Percentiles rank a stretch among this genome's conserved stretches.
phyloP scores from a whole-genome alignment of 2,113 vertebrate genomes.

The Lepus europaeus region DNA sequence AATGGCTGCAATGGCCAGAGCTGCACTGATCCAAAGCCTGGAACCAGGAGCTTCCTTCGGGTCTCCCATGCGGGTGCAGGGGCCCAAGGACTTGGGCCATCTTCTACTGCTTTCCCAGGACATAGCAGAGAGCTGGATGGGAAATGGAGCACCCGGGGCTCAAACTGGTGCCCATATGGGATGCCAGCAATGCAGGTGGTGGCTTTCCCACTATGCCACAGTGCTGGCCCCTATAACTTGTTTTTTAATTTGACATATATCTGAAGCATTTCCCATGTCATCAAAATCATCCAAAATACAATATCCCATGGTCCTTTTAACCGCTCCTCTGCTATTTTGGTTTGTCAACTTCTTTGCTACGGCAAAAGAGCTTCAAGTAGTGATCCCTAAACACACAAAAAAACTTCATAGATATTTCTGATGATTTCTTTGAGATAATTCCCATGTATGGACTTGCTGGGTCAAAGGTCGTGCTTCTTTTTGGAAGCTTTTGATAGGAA shows the following conservation, averaged over 20 bases:
- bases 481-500: background rate
- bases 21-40: no score
- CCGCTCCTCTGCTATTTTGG: background rate
- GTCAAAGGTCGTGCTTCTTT: background rate
- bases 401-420: background rate
- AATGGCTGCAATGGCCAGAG: no score
- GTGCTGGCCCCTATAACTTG: background rate
- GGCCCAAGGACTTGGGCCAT: no score
- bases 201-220: no score
- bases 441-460: background rate
- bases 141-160: no score
- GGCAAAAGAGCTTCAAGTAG: background rate
- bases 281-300: slow-evolving; percentile 1
- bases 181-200: no score
- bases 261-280: slow-evolving; percentile 17
- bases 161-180: no score
- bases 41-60: no score
- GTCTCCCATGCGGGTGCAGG: no score
- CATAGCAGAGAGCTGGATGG: no score
- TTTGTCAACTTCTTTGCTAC: background rate
- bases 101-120: no score
- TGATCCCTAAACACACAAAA: background rate
- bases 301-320: background rate
- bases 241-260: background rate
- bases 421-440: background rate